phyloP scores from a whole-genome alignment of 2,797 vertebrate species.

The Champsocephalus gunnari region DNA sequence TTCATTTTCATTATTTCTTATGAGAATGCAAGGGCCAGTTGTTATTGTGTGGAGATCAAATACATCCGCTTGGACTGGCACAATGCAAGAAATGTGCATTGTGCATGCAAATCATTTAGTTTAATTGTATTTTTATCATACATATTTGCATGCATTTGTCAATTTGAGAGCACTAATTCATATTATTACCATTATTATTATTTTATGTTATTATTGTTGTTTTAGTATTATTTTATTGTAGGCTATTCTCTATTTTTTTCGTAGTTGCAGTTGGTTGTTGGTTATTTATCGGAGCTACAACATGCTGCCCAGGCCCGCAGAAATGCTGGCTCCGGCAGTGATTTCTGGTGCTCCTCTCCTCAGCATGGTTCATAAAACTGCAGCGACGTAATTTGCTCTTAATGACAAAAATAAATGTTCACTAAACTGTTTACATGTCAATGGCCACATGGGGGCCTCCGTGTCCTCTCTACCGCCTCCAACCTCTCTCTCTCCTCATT shows the following conservation, averaged over 20 bases:
- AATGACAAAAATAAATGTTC: constrained; percentile 7
- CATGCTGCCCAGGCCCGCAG: background rate
- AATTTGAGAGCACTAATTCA: background rate
- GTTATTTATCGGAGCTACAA: background rate
- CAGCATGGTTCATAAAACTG: background rate
- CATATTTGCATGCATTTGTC: background rate
- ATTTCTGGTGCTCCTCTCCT: background rate
- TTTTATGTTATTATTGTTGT: background rate
- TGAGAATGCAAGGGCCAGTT: too few species aligned
- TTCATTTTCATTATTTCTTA: too few species aligned
- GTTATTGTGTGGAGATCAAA: too few species aligned
- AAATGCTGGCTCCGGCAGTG: accelerated
- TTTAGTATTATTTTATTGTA: background rate
- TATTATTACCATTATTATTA: background rate
- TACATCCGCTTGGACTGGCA: too few species aligned
- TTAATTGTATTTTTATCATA: background rate
- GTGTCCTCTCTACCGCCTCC: constrained; percentile 40
- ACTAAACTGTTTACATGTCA: constrained; percentile 17
- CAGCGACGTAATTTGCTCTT: constrained; percentile 9
- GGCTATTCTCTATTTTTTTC: background rate
- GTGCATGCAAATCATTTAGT: too few species aligned
- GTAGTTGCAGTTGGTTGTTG: too few species aligned
- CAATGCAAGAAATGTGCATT: too few species aligned
- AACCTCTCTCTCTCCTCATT: constrained; percentile 61
- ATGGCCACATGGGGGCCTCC: constrained; percentile 67